Evolutionary conservation across 1,140 invertebrate genomes (phyloP).

Genomic region (Drosophila micromelanica): DNA sequence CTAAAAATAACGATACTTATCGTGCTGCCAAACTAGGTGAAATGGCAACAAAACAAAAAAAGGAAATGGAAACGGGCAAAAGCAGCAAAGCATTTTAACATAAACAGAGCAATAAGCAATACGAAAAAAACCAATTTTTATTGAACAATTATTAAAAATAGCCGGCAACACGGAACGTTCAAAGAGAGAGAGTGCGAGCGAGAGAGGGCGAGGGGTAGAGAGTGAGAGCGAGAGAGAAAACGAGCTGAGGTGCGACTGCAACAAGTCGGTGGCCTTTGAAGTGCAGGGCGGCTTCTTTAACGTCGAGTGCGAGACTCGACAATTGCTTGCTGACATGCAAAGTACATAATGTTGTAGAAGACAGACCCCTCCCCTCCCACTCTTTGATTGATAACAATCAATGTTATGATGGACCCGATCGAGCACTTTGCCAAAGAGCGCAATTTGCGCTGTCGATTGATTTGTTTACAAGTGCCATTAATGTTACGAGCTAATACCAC

Average conservation of each 20-base stretch:
- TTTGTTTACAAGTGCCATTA: slow-evolving; percentile 81
- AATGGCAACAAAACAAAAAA: neutral
- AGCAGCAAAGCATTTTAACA: slow-evolving; percentile 29
- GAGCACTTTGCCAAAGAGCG: slow-evolving; percentile 59
- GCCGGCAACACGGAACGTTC: slow-evolving; percentile 1
- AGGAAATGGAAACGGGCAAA: neutral
- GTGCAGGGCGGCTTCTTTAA: slow-evolving; percentile 56
- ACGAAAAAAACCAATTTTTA: slow-evolving; percentile 65
- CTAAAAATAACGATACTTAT: slow-evolving; percentile 47
- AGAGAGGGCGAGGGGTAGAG: slow-evolving; percentile 4
- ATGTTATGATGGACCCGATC: slow-evolving; percentile 45
- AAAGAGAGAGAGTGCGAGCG: neutral
- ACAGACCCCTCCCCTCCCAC: neutral
- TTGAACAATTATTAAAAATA: slow-evolving; percentile 61
- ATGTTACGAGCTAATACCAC: slow-evolving; percentile 45
- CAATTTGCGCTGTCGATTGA: slow-evolving; percentile 78
- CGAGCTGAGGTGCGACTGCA: slow-evolving; percentile 16
- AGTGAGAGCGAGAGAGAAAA: neutral
- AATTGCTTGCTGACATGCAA: slow-evolving; percentile 82
- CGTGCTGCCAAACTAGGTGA: slow-evolving; percentile 15
- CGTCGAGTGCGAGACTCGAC: slow-evolving; percentile 39
- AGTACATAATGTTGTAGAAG: slow-evolving; percentile 73
- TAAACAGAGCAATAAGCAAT: slow-evolving; percentile 47
- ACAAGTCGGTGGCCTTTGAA: slow-evolving; percentile 49
- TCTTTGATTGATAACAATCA: slow-evolving; percentile 72